Percentiles rank a stretch among this genome's conserved stretches.
Conservation (phyloP, 2,113 vertebrate genomes). For the Herpetotheres cachinnans region DNA sequence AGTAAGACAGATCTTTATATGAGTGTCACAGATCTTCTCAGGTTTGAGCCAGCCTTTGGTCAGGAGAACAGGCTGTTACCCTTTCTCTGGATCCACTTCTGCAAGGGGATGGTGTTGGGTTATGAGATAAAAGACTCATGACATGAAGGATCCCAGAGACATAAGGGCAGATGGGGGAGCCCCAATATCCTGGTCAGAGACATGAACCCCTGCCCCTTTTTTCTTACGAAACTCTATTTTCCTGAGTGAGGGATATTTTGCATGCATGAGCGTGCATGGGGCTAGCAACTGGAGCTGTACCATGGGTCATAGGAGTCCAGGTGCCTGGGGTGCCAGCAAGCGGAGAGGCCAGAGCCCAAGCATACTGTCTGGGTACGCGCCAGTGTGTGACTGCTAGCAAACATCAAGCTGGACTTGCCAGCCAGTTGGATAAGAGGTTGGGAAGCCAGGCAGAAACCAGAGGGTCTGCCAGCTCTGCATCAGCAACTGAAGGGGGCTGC, state of each 20-base stretch:
- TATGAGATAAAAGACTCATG: not conserved
- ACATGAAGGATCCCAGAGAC: not conserved
- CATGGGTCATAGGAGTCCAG: fast-evolving
- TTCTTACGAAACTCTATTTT: not conserved
- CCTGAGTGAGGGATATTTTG: not conserved
- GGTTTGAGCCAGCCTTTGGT: not conserved
- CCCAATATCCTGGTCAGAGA: not conserved
- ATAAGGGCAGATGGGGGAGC: fast-evolving
- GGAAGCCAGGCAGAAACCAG: not conserved
- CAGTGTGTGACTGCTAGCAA: not conserved
- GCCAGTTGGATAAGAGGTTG: not conserved
- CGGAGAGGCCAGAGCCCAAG: not conserved
- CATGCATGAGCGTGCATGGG: not conserved
- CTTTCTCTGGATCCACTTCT: not conserved
- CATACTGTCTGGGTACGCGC: not conserved
- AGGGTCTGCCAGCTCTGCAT: not conserved
- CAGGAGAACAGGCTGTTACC: not conserved
- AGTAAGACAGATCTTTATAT: not conserved
- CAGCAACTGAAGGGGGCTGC: not conserved
- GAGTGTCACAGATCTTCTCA: not conserved
- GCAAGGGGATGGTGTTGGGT: not conserved
- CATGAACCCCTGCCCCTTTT: not conserved
- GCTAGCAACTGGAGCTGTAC: not conserved
- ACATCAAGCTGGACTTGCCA: not conserved
- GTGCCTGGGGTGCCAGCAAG: not conserved